phyloP scores from a whole-genome alignment of 2,797 vertebrate species.

The Syngnathus rostellatus region DNA sequence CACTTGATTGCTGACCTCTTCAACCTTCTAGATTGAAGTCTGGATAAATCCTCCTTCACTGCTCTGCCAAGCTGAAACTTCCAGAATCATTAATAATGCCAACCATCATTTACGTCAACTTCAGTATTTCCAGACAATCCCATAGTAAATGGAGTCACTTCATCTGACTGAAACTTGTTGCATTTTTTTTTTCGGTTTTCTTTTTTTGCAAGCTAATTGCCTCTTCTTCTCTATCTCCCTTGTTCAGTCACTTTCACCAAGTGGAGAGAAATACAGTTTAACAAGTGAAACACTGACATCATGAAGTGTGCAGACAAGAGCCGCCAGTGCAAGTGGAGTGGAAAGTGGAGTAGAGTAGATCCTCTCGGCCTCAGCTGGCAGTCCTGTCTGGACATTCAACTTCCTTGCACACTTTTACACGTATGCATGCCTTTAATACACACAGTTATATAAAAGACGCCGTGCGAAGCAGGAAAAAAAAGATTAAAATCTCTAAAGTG shows the following conservation, averaged over 20 bases:
- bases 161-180: neutral
- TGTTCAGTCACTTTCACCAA: constrained; percentile 3
- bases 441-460: neutral
- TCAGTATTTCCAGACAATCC: constrained; percentile 12
- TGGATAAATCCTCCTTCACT: constrained; percentile 32
- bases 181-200: neutral
- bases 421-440: neutral
- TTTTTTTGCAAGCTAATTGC: neutral
- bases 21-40: constrained; percentile 43
- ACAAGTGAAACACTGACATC: constrained; percentile 28
- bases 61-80: constrained; percentile 16
- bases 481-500: neutral
- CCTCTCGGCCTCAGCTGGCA: constrained; percentile 18
- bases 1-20: constrained; percentile 48
- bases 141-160: neutral
- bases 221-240: constrained; percentile 1
- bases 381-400: constrained; percentile 21
- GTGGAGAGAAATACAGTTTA: constrained; percentile 23
- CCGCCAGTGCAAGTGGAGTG: constrained; percentile 21
- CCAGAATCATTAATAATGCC: constrained; percentile 41
- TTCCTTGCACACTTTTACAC: constrained; percentile 9
- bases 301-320: constrained; percentile 35
- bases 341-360: constrained; percentile 21
- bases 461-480: neutral
- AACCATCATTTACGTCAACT: constrained; percentile 24